Base-by-base conservation (phyloP, 2,888 invertebrate species). In the Litoditis marina region DNA sequence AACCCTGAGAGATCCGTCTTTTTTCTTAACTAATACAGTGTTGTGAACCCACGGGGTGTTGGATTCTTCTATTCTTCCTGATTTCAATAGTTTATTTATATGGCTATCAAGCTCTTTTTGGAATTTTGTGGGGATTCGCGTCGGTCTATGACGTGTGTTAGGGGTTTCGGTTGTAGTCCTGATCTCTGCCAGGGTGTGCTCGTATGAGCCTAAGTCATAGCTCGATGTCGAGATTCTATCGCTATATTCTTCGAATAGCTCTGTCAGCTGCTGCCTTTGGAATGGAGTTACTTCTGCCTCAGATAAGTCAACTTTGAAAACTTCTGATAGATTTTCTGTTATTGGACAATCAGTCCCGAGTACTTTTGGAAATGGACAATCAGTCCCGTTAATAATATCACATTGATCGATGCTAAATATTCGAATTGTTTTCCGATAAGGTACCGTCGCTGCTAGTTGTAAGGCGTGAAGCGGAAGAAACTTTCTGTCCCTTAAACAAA, bases 41-140 rank as follows among this genome's bases (percentile, higher is more conserved):
- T 63, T 60, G 16, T 53, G 49, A 6, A 61, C 60, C 75, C 75
- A 76, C 2, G 72, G 74, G 2, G 75, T 73, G 55, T 76, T 64
- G 2, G 63, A 57, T 36, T 73, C 67, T 0, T 62, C 55, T 34
- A 76, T 60, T 1, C 65, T 31, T 11, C 68, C 71, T 0, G 69
- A 60, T 34, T 52, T 31, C 0, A 68, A 2, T 8, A 75, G 60
- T 1, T 60, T 25, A 11, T 76, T 60, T 4, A 76, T 71, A 53
- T 75, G 72, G 28, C 66, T 54, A 19, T 75, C 65, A 0, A 75
- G 56, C 36, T 75, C 66, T 0, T 62, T 55, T 36, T 65, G 60
- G 39, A 58, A 70, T 22, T 67, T 68, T 4, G 50, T 50, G 7
- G 75, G 76, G 0, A 64, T 59, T 7, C 71, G 46, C 11, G 63